Evolutionary conservation across 2,888 invertebrate genomes (phyloP).

Genomic region (Aspidiotus rigidus): DNA sequence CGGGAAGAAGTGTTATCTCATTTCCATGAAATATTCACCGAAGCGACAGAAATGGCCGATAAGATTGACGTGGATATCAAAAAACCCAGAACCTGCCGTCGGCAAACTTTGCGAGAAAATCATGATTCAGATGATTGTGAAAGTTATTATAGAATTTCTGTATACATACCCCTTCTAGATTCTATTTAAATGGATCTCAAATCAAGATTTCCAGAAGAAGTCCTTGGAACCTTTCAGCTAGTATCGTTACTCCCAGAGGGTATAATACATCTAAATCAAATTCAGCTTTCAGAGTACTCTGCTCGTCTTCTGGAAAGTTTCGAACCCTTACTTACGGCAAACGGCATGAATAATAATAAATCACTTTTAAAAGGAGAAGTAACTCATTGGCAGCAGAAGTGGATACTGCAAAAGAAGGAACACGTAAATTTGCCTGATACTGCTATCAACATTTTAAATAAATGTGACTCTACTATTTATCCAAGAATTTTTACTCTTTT

Average conservation of each 20-base stretch:
- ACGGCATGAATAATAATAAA: background rate
- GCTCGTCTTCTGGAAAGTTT: background rate
- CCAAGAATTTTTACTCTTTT: background rate
- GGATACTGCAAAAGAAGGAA: background rate
- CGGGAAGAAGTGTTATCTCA: background rate
- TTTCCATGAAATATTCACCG: background rate
- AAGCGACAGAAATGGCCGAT: background rate
- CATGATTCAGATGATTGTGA: background rate
- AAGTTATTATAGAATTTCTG: background rate
- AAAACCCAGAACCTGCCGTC: background rate
- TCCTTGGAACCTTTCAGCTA: background rate
- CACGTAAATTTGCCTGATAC: background rate
- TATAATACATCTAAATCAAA: background rate
- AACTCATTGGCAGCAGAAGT: background rate
- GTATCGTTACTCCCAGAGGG: background rate
- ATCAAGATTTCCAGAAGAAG: background rate
- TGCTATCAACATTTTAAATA: background rate
- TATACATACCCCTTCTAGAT: background rate
- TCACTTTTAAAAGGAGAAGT: background rate
- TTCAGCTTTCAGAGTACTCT: background rate
- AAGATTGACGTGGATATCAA: background rate
- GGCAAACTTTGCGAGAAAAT: background rate
- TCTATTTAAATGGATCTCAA: background rate
- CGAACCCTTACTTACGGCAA: background rate
- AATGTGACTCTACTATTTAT: background rate